Conservation (phyloP, 2,113 vertebrate species). For the Phyllostomus discolor region DNA sequence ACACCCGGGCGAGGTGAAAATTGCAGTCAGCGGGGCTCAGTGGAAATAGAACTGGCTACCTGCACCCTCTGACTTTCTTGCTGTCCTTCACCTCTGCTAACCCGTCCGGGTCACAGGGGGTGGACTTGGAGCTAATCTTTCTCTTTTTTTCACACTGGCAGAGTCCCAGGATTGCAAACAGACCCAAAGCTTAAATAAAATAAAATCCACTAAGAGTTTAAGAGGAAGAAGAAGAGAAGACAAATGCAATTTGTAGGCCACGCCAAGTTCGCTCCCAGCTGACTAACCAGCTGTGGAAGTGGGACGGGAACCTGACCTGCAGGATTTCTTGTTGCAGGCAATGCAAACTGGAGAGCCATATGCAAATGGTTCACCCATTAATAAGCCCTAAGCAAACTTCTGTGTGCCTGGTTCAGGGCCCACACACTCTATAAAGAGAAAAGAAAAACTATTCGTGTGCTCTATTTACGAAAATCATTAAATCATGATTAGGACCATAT, state of each 20-base stretch:
- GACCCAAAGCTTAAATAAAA: background rate
- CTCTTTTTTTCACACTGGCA: background rate
- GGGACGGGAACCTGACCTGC: background rate
- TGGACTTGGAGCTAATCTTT: background rate
- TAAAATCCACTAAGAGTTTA: background rate
- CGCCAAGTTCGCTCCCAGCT: background rate
- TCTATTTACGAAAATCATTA: background rate
- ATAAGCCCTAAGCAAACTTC: background rate
- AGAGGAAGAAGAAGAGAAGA: background rate
- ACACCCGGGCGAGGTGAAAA: constrained; percentile 66
- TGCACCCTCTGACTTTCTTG: background rate
- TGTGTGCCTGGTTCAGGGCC: background rate
- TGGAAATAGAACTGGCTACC: background rate
- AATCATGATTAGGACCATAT: background rate
- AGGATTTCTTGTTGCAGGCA: background rate
- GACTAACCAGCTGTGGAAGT: background rate
- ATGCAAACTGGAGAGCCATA: background rate
- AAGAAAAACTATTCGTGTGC: background rate
- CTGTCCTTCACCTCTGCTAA: background rate
- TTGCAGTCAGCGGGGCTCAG: constrained; percentile 43
- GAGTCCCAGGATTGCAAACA: background rate
- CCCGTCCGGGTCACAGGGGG: background rate
- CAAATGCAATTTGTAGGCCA: background rate
- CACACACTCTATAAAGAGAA: background rate
- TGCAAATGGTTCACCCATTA: background rate